These are phyloP conservation scores for Anas capensis DNA, from an alignment of 2,797 vertebrate genomes.

Conservation along the genomic window DNA sequence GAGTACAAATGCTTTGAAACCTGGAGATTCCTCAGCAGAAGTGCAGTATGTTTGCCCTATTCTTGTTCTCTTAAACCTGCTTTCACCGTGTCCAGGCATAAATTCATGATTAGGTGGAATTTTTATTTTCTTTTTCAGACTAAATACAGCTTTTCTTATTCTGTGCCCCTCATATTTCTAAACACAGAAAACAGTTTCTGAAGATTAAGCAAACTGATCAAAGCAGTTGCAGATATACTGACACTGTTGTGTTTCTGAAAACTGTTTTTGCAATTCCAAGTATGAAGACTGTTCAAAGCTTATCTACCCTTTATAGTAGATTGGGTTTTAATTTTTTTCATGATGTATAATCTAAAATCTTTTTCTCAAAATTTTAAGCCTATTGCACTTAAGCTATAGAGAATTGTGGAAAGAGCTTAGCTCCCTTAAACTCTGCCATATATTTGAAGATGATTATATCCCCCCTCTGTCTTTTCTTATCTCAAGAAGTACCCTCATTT, in stretches of 20 bases:
- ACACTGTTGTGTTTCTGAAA: not conserved
- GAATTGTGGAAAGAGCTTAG: not conserved
- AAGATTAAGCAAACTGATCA: not conserved
- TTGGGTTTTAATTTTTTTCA: not conserved
- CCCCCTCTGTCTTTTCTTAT: not conserved
- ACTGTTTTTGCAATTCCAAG: not conserved
- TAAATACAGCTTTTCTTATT: not conserved
- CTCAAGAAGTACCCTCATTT: not conserved
- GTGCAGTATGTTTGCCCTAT: accelerated
- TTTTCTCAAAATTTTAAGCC: not conserved
- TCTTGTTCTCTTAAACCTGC: not conserved
- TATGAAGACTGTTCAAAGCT: not conserved
- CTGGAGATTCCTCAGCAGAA: not conserved
- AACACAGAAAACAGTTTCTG: not conserved
- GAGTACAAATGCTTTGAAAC: not conserved
- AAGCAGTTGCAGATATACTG: not conserved
- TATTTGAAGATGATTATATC: not conserved
- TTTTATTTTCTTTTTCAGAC: not conserved
- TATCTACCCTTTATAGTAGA: not conserved
- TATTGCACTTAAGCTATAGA: not conserved
- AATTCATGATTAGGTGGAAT: not conserved
- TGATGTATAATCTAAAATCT: not conserved
- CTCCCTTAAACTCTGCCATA: not conserved
- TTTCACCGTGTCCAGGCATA: not conserved
- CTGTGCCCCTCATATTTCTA: not conserved